Percentiles rank a stretch among this genome's conserved stretches.
Evolutionary conservation across 1,140 invertebrate genomes (phyloP).

Genomic region (Cyrtorhinus lividipennis): DNA sequence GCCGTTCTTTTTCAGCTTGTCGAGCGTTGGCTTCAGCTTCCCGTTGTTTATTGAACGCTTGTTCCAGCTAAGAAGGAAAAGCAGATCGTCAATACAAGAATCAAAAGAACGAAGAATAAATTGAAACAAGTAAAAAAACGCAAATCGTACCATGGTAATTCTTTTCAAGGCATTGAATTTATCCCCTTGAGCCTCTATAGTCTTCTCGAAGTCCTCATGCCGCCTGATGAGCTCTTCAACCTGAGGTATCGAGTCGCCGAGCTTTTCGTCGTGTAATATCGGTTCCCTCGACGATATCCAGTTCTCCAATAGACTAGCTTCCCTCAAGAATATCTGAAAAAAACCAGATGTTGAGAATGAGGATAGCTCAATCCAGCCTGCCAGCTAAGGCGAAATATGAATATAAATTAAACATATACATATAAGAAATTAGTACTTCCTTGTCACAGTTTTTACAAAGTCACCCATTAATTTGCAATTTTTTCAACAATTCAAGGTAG

Average conservation of each 20-base stretch:
- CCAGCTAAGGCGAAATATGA: no score
- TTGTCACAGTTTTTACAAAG: no score
- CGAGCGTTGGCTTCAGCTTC: conserved; percentile 53
- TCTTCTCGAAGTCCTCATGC: conserved; percentile 82
- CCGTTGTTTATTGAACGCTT: conserved; percentile 62
- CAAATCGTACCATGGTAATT: conserved; percentile 58
- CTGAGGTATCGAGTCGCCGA: conserved; percentile 73
- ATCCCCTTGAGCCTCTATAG: conserved; percentile 76
- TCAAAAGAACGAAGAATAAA: no score
- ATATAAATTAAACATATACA: no score
- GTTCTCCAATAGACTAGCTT: conserved; percentile 63
- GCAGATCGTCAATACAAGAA: no score
- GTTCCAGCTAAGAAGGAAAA: conserved; percentile 42
- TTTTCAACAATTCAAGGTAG: no score
- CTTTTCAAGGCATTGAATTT: conserved; percentile 72
- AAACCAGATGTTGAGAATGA: no score
- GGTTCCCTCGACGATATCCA: conserved; percentile 45
- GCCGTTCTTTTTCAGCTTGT: conserved; percentile 54
- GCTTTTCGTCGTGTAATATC: conserved; percentile 57
- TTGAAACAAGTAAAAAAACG: no score
- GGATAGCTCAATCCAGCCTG: no score
- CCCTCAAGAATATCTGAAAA: conserved; percentile 50
- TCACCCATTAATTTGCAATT: no score
- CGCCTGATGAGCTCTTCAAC: conserved; percentile 79
- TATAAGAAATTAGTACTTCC: no score